Conservation (phyloP, 2,113 vertebrate species). For the Erythrolamprus reginae region DNA sequence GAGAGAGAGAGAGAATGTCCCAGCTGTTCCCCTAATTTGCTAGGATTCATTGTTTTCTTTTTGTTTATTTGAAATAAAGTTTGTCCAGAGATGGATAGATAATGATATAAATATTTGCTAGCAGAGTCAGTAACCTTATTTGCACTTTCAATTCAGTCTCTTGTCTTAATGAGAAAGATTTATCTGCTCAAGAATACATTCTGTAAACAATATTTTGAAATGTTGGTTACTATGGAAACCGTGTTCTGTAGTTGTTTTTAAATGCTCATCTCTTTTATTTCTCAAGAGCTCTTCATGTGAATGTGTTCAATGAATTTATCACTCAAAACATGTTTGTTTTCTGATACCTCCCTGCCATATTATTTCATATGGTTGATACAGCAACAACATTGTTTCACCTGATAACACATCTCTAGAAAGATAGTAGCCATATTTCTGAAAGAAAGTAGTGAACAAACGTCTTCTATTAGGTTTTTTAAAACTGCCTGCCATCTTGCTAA, state of each 20-base stretch:
- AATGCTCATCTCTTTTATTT: constrained; percentile 42
- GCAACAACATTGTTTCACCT: constrained; percentile 44
- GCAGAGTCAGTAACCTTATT: constrained; percentile 33
- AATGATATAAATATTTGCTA: constrained; percentile 24
- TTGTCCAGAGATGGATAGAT: constrained; percentile 12
- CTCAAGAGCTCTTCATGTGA: constrained; percentile 40
- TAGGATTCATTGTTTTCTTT: constrained; percentile 2
- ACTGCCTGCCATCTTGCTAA: constrained; percentile 16
- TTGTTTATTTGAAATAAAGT: constrained; percentile 26
- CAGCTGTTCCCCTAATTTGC: constrained; percentile 1
- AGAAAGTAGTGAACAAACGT: constrained; percentile 1
- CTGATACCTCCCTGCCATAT: constrained; percentile 28
- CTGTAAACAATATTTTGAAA: constrained; percentile 36
- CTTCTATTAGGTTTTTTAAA: neutral
- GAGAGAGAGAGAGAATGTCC: neutral
- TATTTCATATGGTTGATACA: constrained; percentile 59
- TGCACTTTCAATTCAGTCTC: constrained; percentile 22
- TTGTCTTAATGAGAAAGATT: constrained; percentile 46
- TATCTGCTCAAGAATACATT: constrained; percentile 38
- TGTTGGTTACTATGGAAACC: constrained; percentile 53
- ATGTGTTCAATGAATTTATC: constrained; percentile 60
- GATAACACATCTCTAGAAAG: constrained; percentile 41
- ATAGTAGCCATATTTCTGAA: constrained; percentile 21
- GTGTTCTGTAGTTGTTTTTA: constrained; percentile 26
- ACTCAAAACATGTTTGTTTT: constrained; percentile 56